Evolutionary conservation across 1,140 invertebrate genomes (phyloP).

Genomic region (Mylabris phalerata): DNA sequence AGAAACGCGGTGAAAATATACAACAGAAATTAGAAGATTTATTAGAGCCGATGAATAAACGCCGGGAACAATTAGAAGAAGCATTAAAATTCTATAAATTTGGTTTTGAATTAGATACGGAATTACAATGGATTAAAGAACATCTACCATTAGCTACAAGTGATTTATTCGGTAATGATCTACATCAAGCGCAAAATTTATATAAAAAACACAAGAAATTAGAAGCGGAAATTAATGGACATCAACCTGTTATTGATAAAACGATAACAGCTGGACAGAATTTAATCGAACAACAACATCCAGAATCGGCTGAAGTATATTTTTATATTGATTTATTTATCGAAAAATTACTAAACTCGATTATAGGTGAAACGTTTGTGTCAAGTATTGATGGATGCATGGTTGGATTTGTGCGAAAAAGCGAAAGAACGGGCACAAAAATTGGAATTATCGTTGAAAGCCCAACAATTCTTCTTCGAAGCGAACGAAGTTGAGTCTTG

Average conservation of each 20-base stretch:
- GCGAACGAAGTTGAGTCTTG: conserved; percentile 88
- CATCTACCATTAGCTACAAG: conserved; percentile 74
- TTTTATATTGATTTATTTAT: no score
- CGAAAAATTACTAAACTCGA: no score
- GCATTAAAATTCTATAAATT: conserved; percentile 80
- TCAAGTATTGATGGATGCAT: conserved; percentile 55
- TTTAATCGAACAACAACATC: conserved; percentile 66
- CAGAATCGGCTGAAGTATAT: conserved; percentile 59
- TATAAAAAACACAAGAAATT: conserved; percentile 92
- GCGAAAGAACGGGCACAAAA: conserved; percentile 65
- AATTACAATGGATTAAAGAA: conserved; percentile 94
- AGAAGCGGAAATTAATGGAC: conserved; percentile 75
- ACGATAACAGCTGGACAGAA: conserved; percentile 64
- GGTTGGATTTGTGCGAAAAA: conserved; percentile 62
- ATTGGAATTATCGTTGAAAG: conserved; percentile 77
- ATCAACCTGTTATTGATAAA: conserved; percentile 76
- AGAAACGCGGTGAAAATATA: conserved; percentile 68
- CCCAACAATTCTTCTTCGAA: conserved; percentile 87
- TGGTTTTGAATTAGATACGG: conserved; percentile 86
- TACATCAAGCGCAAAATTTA: conserved; percentile 86
- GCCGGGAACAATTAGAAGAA: conserved; percentile 79
- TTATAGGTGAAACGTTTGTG: conserved; percentile 53
- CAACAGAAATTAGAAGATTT: conserved; percentile 58
- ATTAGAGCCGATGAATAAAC: conserved; percentile 53
- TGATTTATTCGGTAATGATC: conserved; percentile 66